Base-by-base conservation (phyloP, 2,113 vertebrate species). In the Macaca mulatta region DNA sequence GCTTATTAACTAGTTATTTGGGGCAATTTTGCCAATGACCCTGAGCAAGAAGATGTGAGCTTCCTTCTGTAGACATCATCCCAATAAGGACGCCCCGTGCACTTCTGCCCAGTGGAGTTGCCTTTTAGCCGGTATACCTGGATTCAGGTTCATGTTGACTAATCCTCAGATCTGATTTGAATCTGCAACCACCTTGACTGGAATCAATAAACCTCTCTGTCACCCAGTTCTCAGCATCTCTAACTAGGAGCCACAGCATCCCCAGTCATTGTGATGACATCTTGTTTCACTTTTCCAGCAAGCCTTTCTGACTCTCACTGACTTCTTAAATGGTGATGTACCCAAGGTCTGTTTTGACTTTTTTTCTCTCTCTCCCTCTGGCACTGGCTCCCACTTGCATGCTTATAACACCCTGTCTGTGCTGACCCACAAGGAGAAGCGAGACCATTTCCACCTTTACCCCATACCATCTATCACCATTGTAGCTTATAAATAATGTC, bases 61-160 rank as follows among this genome's bases (percentile, higher is more conserved):
- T 35, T 50, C 22, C 17, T 88, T 90, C 93, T 59, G 17, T 13
- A 45, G 77, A 40, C n/a, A 85, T 16, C 35, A 40, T 78, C 27
- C 55, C 72, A 32, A 3, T n/a, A 77, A 77, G 32, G 27, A 92
- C 0, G 5, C 4, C 5, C 0, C 0, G 0, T 57, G 8, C 13
- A 70, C 23, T 55, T 3, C 25, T 48, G 20, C 9, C 40, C 70
- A 11, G 11, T 23, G 23, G 6, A 81, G 6, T 64, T 25, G 43
- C 30, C 25, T 57, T 48, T 84, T 30, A 70, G 17, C 3, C 48
- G 52, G 35, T 17, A 77, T 7, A 40, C 50, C 43, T 72, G 17
- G 30, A 25, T 55, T 79, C 50, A 22, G 55, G 30, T 72, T 79
- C 61, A 38, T 25, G 38, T 10, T 27, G 23, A 17, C 64, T 89